A percentile compares a stretch with the other conserved stretches of the same genome.
These are phyloP conservation scores for Megalonaias nervosa DNA, from an alignment of 1,140 invertebrate genomes.

Conservation along the genomic window DNA sequence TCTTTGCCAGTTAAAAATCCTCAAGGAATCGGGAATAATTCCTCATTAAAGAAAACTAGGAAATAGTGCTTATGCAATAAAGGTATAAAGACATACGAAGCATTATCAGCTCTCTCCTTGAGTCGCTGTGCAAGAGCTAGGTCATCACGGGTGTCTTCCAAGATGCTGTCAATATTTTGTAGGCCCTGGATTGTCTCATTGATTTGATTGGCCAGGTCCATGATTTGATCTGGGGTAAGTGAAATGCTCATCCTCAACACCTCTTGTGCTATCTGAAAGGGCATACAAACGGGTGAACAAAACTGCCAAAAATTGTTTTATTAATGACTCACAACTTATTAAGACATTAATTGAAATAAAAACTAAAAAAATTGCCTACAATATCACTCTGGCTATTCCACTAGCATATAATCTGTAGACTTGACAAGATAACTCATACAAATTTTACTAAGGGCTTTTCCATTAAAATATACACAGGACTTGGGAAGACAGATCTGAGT, in stretches of 20 bases:
- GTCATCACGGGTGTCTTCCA: constrained; percentile 87
- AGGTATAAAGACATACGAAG: constrained; percentile 76
- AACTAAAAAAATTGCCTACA: not conserved
- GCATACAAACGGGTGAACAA: not conserved
- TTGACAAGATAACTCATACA: too few relatives aligned
- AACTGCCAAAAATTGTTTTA: not conserved
- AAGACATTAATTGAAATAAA: too few relatives aligned
- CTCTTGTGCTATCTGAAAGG: constrained; percentile 67
- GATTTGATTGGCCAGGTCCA: constrained; percentile 85
- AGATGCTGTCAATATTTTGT: constrained; percentile 91
- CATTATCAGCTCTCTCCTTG: constrained; percentile 82
- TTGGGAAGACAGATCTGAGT: too few relatives aligned
- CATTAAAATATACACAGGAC: too few relatives aligned
- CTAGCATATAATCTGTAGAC: not conserved
- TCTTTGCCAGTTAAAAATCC: too few relatives aligned
- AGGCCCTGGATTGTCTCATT: constrained; percentile 87
- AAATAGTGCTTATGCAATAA: not conserved
- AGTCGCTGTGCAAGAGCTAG: constrained; percentile 81
- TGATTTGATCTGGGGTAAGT: constrained; percentile 88
- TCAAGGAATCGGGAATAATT: too few relatives aligned
- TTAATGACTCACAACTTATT: too few relatives aligned
- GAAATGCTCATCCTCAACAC: constrained; percentile 79
- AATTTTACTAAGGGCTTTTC: too few relatives aligned
- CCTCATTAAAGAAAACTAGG: not conserved
- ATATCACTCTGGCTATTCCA: not conserved